Percentiles rank a stretch among this genome's conserved stretches.
These are phyloP conservation scores for Chionomys nivalis DNA, from an alignment of 2,113 vertebrate genomes.

Conservation along the genomic window DNA sequence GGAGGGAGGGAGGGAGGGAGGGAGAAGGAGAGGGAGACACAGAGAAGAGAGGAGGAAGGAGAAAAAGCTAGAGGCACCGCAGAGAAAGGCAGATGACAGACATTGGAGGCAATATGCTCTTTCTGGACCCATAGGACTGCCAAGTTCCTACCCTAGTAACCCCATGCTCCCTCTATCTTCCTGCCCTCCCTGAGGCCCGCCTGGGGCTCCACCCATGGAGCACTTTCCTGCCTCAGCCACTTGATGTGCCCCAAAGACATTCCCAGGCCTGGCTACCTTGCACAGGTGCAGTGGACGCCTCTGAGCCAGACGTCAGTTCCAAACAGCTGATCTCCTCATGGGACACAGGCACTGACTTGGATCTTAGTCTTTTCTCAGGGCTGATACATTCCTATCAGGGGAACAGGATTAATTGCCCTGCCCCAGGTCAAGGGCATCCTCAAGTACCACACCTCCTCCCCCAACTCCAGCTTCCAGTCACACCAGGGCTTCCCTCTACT, in stretches of 20 bases:
- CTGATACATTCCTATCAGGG: constrained; percentile 76
- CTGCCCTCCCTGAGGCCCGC: background rate
- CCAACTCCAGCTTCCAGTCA: background rate
- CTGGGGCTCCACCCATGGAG: background rate
- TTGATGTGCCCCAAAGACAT: background rate
- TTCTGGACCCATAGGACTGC: background rate
- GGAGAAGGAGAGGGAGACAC: accelerated
- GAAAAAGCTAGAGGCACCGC: background rate
- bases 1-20: no score
- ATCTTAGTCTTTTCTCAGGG: constrained; percentile 84
- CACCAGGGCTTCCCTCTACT: background rate
- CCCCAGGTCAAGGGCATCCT: accelerated
- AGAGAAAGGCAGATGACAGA: background rate
- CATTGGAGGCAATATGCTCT: background rate
- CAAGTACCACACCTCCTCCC: no score
- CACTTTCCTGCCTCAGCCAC: background rate
- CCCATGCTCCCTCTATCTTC: background rate
- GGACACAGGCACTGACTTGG: constrained; percentile 88
- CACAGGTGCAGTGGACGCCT: constrained; percentile 79
- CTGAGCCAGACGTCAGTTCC: constrained; percentile 82
- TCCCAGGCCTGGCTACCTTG: constrained; percentile 85
- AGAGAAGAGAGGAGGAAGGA: background rate
- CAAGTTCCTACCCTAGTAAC: background rate
- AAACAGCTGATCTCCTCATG: constrained; percentile 82
- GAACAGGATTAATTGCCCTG: background rate